A percentile compares a stretch with the other conserved stretches of the same genome.
These are phyloP conservation scores for Nomia melanderi DNA, from an alignment of 1,140 invertebrate genomes.

Conservation along the genomic window DNA sequence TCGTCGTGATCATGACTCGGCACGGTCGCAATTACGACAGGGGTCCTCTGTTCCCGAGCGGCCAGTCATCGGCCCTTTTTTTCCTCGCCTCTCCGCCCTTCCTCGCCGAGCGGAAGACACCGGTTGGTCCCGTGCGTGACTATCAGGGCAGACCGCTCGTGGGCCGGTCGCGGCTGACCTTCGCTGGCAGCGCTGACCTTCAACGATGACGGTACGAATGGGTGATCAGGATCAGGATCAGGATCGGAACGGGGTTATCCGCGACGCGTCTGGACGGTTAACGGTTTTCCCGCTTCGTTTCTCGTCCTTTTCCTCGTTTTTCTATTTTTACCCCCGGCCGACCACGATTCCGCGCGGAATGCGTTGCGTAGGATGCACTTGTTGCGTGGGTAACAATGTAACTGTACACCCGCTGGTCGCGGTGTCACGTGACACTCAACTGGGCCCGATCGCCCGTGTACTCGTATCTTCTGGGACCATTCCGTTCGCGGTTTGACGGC, in stretches of 20 bases:
- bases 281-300: conserved; percentile 16
- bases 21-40: conserved; percentile 61
- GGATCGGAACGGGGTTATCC: conserved; percentile 8
- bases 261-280: not conserved
- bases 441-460: conserved; percentile 7
- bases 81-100: not conserved
- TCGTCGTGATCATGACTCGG: conserved; percentile 61
- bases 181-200: conserved; percentile 48
- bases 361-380: conserved; percentile 34
- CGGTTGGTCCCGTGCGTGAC: conserved; percentile 7
- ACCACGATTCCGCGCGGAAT: conserved; percentile 5
- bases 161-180: conserved; percentile 41
- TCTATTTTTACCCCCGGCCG: not conserved
- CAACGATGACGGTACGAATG: conserved; percentile 33
- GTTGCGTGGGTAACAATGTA: conserved; percentile 34
- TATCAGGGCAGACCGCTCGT: not conserved
- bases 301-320: too few relatives aligned
- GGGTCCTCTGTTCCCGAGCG: conserved; percentile 36
- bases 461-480: not conserved
- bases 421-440: conserved; percentile 9
- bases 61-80: conserved; percentile 39
- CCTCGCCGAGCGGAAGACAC: conserved; percentile 20
- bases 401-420: not conserved
- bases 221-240: not conserved
- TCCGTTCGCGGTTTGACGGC: not conserved